A percentile compares a stretch with the other conserved stretches of the same genome.
Conservation (phyloP, 2,888 invertebrate genomes). For the Meandrusa payeni region DNA sequence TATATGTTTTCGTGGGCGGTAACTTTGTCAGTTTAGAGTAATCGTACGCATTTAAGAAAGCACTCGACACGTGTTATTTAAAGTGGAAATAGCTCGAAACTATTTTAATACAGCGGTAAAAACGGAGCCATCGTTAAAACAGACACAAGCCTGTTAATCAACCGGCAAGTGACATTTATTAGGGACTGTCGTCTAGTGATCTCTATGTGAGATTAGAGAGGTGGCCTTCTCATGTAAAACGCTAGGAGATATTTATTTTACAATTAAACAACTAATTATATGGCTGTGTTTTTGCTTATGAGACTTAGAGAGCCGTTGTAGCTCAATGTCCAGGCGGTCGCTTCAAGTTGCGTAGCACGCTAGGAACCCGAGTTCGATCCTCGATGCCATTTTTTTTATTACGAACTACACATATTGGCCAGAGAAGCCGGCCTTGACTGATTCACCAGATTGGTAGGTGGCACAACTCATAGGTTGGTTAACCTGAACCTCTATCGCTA, state of each 20-base stretch:
- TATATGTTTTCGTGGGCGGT: constrained; percentile 8
- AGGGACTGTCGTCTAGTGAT: constrained; percentile 35
- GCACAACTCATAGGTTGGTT: too few relatives aligned
- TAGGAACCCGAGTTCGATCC: too few relatives aligned
- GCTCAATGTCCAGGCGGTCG: too few relatives aligned
- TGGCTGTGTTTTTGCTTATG: neutral
- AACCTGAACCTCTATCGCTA: too few relatives aligned
- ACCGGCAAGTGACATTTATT: constrained; percentile 51
- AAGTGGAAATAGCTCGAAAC: constrained; percentile 22
- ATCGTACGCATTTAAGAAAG: constrained; percentile 4
- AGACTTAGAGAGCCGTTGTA: neutral
- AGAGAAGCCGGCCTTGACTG: too few relatives aligned
- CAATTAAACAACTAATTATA: constrained; percentile 13
- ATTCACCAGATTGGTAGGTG: too few relatives aligned
- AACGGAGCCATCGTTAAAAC: constrained; percentile 33
- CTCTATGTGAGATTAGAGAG: constrained; percentile 25
- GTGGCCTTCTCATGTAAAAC: neutral
- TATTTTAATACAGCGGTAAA: constrained; percentile 27
- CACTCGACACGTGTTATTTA: constrained; percentile 15
- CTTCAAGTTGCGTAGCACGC: too few relatives aligned
- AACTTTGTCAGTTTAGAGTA: constrained; percentile 14
- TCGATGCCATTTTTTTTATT: too few relatives aligned
- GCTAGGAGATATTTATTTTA: constrained; percentile 9
- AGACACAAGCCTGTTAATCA: constrained; percentile 45
- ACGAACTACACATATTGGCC: too few relatives aligned